Conservation (phyloP, 1,140 invertebrate species). For the Lycorma delicatula region DNA sequence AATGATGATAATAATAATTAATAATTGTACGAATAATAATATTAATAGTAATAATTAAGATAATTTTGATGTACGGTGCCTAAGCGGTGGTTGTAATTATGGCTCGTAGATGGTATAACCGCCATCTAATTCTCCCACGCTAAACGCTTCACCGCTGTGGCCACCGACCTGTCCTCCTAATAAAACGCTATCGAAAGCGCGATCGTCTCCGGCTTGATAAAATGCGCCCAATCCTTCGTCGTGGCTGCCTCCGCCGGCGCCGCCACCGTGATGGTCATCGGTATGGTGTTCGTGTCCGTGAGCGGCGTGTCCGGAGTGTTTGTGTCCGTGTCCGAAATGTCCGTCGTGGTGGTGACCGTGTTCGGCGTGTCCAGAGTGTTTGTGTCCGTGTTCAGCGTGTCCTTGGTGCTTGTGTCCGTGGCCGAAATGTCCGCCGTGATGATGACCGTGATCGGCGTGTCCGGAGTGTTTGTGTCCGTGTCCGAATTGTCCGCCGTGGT, state of each 20-base stretch:
- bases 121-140: background rate
- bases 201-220: background rate
- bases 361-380: slow-evolving; percentile 10
- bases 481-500: slow-evolving; percentile 4
- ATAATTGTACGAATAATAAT: no score
- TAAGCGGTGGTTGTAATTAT: slow-evolving; percentile 1
- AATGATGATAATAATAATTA: no score
- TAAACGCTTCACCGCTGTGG: background rate
- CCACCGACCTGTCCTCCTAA: background rate
- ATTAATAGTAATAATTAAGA: background rate
- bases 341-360: slow-evolving; percentile 15
- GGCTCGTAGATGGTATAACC: slow-evolving; percentile 1
- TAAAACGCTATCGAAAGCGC: background rate
- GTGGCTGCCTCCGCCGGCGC: background rate
- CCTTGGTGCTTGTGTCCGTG: slow-evolving; percentile 17
- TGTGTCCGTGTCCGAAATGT: slow-evolving; percentile 11
- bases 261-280: slow-evolving; percentile 4
- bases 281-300: slow-evolving; percentile 11
- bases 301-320: slow-evolving; percentile 10
- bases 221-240: background rate
- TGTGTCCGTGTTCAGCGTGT: slow-evolving; percentile 12
- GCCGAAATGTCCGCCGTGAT: slow-evolving; percentile 9
- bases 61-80: slow-evolving; percentile 1
- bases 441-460: slow-evolving; percentile 14
- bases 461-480: slow-evolving; percentile 15